Base-by-base conservation (phyloP, 2,797 vertebrate species). In the Apogon talboti region DNA sequence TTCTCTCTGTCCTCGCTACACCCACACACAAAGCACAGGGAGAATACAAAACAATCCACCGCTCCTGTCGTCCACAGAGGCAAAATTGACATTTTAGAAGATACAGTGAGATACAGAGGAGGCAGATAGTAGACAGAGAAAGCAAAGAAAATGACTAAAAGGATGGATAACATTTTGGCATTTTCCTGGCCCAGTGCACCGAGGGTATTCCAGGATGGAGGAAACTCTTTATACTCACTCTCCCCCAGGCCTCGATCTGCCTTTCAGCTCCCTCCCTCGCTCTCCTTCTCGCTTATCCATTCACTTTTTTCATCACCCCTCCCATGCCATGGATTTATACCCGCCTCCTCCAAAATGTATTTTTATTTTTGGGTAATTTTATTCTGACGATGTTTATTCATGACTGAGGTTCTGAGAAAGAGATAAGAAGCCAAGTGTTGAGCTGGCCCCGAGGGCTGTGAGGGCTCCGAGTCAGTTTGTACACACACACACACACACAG, bases 351-450 rank as follows among this genome's bases (percentile, higher is more conserved):
- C 70, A 69, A 45, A 81, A 88, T 74, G 84, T 85, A 77, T 86
- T 83, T 86, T 82, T 78, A 73, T 79, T 83, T 86, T 80, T 79
- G 81, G 65, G 66, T 24, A 76, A 80, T 82, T 85, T 70, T 62
- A 71, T 80, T 78, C 70, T 1, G 9, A 0, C 37, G 14, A 88
- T 89, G 83, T 89, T 90, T 90, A 90, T 89, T 91, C 85, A 87
- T 87, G 84, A 76, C 69, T 14, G 33, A 68, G 79, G 79, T 89
- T 91, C 69, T 81, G 78, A 79, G 82, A 64, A 69, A 19, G 69
- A 78, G 87, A 91, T 89, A 90, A 89, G 77, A 81, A 75, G 77
- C 79, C 80, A 65, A 89, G 78, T 81, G 81, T 84, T 88, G 86
- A 89, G 86, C 84, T 60, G 78, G 82, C 69, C 84, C 78, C 14